phyloP scores from a whole-genome alignment of 1,140 invertebrate species.

The Condylostylus longicornis region DNA sequence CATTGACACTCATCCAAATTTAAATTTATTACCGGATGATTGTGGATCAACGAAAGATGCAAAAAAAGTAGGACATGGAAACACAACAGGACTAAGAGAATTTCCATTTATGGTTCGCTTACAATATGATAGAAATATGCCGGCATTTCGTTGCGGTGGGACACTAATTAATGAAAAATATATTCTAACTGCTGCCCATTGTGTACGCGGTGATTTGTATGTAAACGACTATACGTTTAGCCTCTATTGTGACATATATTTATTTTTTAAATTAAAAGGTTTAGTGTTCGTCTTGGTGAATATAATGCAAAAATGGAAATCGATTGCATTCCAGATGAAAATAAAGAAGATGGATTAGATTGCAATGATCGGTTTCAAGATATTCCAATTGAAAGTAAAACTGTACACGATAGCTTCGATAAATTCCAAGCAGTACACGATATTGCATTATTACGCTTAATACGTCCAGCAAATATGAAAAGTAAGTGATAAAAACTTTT shows the following conservation, averaged over 20 bases:
- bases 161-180: constrained; percentile 34
- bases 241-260: background rate
- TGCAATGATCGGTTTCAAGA: constrained; percentile 38
- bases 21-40: no score
- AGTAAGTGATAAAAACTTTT: background rate
- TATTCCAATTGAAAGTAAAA: constrained; percentile 38
- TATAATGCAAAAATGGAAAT: constrained; percentile 37
- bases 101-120: constrained; percentile 40
- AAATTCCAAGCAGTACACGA: constrained; percentile 42
- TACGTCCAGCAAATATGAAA: background rate
- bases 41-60: no score
- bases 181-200: constrained; percentile 48
- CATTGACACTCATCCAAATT: no score
- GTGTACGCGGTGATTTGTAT: constrained; percentile 19
- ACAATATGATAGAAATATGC: constrained; percentile 21
- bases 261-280: constrained; percentile 16
- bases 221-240: constrained; percentile 2
- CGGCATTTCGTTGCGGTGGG: constrained; percentile 30
- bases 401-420: constrained; percentile 44
- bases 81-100: constrained; percentile 31
- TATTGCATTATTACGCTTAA: constrained; percentile 40
- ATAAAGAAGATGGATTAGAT: constrained; percentile 17
- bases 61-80: constrained; percentile 30
- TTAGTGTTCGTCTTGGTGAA: constrained; percentile 43
- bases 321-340: constrained; percentile 35